Percentiles rank a stretch among this genome's conserved stretches.
phyloP scores from a whole-genome alignment of 2,113 vertebrate species.

The Pterocles gutturalis region DNA sequence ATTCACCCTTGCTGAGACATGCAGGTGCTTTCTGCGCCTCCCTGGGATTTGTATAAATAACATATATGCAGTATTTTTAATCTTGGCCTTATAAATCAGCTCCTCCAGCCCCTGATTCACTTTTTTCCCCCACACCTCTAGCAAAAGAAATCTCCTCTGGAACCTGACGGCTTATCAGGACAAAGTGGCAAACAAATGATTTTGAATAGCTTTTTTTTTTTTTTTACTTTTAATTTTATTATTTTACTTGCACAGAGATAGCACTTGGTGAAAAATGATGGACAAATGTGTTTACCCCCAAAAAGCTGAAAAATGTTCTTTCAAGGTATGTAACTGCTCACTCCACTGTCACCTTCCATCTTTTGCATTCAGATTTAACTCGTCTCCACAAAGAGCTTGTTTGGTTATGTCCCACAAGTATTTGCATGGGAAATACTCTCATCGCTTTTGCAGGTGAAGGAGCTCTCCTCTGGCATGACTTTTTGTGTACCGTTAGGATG shows the following conservation, averaged over 20 bases:
- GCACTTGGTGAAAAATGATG: conserved; percentile 25
- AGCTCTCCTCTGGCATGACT: neutral
- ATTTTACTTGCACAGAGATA: neutral
- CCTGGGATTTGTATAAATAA: neutral
- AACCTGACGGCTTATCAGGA: neutral
- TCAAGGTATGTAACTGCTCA: neutral
- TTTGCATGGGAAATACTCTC: neutral
- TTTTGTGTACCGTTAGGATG: neutral
- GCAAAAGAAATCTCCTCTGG: neutral
- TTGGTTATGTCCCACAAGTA: neutral
- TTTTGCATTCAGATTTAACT: neutral
- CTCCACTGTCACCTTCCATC: neutral
- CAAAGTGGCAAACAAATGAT: neutral
- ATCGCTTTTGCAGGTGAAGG: neutral
- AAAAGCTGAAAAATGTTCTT: neutral
- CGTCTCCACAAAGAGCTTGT: neutral
- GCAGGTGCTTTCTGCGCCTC: neutral
- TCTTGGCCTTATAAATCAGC: neutral
- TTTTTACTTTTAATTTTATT: no score
- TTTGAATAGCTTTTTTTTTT: neutral
- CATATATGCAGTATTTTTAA: conserved; percentile 10
- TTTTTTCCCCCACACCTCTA: neutral
- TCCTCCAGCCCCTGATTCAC: neutral
- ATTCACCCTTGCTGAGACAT: neutral
- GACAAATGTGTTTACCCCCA: neutral